phyloP scores from a whole-genome alignment of 2,113 vertebrate species.

The Naja naja region DNA sequence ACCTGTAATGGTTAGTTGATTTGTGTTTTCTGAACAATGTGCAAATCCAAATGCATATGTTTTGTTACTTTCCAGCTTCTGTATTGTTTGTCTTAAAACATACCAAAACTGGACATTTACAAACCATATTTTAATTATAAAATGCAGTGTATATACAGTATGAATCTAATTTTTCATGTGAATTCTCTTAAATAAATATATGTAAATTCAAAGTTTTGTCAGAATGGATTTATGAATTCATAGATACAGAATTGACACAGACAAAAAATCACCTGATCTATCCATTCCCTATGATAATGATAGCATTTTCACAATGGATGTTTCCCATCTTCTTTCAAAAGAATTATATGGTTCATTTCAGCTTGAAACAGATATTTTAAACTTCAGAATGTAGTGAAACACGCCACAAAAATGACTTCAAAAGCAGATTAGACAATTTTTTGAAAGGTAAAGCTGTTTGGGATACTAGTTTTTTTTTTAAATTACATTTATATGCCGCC shows the following conservation, averaged over 20 bases:
- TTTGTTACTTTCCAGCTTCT: neutral
- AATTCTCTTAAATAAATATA: neutral
- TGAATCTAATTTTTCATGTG: neutral
- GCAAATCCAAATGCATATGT: neutral
- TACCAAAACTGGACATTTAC: neutral
- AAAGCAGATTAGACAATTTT: neutral
- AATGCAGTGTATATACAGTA: neutral
- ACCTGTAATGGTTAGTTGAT: neutral
- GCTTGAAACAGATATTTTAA: neutral
- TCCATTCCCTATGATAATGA: neutral
- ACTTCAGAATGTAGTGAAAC: neutral
- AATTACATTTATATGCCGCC: too few relatives aligned
- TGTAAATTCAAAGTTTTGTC: neutral
- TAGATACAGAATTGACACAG: neutral
- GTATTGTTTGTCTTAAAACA: neutral
- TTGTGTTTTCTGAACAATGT: neutral
- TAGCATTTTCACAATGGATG: neutral
- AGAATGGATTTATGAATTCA: neutral
- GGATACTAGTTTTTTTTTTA: too few relatives aligned
- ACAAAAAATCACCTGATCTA: neutral
- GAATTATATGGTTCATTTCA: neutral
- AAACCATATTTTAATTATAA: neutral
- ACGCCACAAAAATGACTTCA: neutral
- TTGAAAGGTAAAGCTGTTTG: neutral
- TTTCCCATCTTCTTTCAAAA: neutral